Conservation (phyloP, 1,140 invertebrate genomes). For the Eumaeus atala region DNA sequence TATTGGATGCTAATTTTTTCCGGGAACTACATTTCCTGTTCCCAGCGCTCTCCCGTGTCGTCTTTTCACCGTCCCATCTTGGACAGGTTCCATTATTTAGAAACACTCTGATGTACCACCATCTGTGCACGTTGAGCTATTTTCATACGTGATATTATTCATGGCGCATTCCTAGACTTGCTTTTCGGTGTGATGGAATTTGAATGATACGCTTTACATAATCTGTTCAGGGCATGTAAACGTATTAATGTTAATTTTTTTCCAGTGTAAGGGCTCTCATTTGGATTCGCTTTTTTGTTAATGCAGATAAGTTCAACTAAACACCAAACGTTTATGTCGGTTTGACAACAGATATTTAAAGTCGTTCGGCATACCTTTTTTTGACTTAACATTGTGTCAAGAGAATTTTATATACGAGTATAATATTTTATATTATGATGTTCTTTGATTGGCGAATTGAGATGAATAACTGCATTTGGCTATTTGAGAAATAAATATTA, state of each 20-base stretch:
- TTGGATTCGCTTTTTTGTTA: too few relatives aligned
- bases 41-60: constrained; percentile 32
- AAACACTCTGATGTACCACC: constrained; percentile 33
- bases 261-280: too few relatives aligned
- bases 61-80: constrained; percentile 39
- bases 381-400: too few relatives aligned
- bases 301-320: too few relatives aligned
- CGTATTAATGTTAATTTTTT: not conserved
- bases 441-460: too few relatives aligned
- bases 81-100: constrained; percentile 54
- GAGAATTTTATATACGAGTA: too few relatives aligned
- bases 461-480: too few relatives aligned
- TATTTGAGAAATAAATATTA: too few relatives aligned
- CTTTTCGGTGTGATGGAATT: constrained; percentile 12
- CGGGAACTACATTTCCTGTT: constrained; percentile 34
- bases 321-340: too few relatives aligned
- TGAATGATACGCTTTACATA: not conserved
- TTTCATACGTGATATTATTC: constrained; percentile 25
- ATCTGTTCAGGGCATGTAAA: not conserved
- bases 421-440: too few relatives aligned
- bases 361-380: too few relatives aligned
- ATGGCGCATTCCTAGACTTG: constrained; percentile 18
- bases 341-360: too few relatives aligned
- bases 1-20: constrained; percentile 46
- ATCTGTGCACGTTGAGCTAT: constrained; percentile 22